Conservation (phyloP, 2,888 invertebrate genomes). For the Scaeva pyrastri region DNA sequence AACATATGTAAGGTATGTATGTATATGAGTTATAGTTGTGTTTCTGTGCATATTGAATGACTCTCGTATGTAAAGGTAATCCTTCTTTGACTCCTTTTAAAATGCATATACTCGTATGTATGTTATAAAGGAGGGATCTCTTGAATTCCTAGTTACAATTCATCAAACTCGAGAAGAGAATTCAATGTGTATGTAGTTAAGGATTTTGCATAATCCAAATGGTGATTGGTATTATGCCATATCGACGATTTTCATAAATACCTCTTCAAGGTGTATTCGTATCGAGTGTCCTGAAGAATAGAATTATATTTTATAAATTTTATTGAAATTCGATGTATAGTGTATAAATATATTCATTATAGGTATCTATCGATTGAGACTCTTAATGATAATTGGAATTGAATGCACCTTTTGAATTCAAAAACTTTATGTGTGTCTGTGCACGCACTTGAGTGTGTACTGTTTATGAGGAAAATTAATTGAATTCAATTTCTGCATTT, state of each 20-base stretch:
- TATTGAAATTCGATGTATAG: background rate
- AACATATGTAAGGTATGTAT: background rate
- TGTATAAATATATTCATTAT: too few species aligned
- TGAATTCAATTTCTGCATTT: too few species aligned
- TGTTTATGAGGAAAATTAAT: too few species aligned
- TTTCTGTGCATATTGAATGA: conserved; percentile 56
- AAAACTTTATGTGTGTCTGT: too few species aligned
- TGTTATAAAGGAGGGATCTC: background rate
- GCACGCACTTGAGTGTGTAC: too few species aligned
- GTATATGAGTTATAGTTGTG: conserved; percentile 27
- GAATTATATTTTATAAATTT: conserved; percentile 31
- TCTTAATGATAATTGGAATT: background rate
- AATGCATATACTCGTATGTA: background rate
- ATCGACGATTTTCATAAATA: conserved; percentile 21
- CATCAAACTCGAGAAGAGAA: conserved; percentile 52
- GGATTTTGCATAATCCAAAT: conserved; percentile 57
- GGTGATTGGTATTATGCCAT: conserved; percentile 43
- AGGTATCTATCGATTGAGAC: background rate
- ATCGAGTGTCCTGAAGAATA: conserved; percentile 46
- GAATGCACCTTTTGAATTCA: background rate
- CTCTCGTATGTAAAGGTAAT: conserved; percentile 48
- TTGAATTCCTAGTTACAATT: conserved; percentile 38
- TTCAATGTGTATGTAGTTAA: conserved; percentile 37
- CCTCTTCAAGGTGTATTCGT: conserved; percentile 21
- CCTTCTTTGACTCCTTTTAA: conserved; percentile 51